phyloP scores from a whole-genome alignment of 2,797 vertebrate genomes.

The Pyrocephalus nanus region DNA sequence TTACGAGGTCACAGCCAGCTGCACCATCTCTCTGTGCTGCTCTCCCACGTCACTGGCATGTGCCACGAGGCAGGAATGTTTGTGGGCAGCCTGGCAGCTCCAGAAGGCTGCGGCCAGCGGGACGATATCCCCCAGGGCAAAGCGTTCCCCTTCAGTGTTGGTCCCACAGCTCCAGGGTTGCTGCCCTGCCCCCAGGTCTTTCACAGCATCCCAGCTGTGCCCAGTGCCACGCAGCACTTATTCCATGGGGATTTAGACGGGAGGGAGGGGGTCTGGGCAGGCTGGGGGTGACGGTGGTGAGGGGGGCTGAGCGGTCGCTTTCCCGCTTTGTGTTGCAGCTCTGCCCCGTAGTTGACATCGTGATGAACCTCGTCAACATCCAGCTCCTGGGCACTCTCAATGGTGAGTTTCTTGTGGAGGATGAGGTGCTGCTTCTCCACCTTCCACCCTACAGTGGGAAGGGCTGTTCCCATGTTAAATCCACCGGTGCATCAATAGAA shows the following conservation, averaged over 20 bases:
- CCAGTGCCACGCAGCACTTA: accelerated
- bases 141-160: accelerated
- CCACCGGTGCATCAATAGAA: accelerated
- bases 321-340: slow-evolving; percentile 27
- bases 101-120: accelerated
- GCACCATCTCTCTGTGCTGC: accelerated
- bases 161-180: neutral
- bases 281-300: accelerated
- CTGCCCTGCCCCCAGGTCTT: neutral
- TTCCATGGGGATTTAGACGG: neutral
- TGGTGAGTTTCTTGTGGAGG: neutral
- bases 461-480: accelerated
- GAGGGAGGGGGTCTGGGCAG: neutral
- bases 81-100: neutral
- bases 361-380: neutral
- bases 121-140: accelerated
- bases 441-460: accelerated
- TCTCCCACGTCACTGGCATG: accelerated
- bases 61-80: neutral
- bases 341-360: neutral
- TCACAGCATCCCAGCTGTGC: neutral
- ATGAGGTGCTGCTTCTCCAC: accelerated
- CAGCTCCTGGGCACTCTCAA: slow-evolving; percentile 36
- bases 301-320: accelerated
- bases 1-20: neutral